Evolutionary conservation across 2,113 vertebrate genomes (phyloP).

Genomic region (Anhinga rufa): DNA sequence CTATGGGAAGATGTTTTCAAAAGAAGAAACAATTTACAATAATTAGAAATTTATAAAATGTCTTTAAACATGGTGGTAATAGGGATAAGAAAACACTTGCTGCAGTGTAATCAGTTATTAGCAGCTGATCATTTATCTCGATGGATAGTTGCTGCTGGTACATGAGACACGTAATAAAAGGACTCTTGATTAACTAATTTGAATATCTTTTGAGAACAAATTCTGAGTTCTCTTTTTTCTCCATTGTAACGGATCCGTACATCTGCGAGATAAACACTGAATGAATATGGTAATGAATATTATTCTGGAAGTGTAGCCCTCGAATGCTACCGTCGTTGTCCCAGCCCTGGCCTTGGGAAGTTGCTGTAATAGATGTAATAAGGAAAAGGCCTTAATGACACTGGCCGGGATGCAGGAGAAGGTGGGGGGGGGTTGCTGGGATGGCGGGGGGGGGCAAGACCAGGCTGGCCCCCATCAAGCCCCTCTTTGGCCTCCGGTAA

Average conservation of each 20-base stretch:
- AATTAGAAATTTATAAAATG: slow-evolving; percentile 78
- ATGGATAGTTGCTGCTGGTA: slow-evolving; percentile 66
- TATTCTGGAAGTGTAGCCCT: slow-evolving; percentile 25
- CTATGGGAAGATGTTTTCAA: slow-evolving; percentile 67
- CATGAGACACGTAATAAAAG: slow-evolving; percentile 70
- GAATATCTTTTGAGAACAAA: slow-evolving; percentile 80
- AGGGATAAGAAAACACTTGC: slow-evolving; percentile 73
- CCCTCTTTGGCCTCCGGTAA: not conserved
- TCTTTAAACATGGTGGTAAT: slow-evolving; percentile 73
- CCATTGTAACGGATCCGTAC: slow-evolving; percentile 73
- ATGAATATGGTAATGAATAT: slow-evolving; percentile 62
- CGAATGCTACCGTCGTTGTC: not conserved
- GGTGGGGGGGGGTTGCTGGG: fast-evolving
- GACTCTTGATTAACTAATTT: slow-evolving; percentile 82
- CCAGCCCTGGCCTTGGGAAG: not conserved
- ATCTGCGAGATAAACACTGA: slow-evolving; percentile 69
- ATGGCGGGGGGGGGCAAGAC: not conserved
- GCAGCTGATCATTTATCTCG: slow-evolving; percentile 79
- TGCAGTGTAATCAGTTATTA: slow-evolving; percentile 77
- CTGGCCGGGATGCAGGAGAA: not conserved
- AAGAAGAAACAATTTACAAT: slow-evolving; percentile 72
- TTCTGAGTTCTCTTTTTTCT: slow-evolving; percentile 71
- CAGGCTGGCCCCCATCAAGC: not conserved
- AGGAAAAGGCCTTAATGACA: not conserved
- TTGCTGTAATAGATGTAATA: not conserved